Evolutionary conservation across 2,113 vertebrate species (phyloP), one percentile per base, ranked within the genome.

Genomic region (Plecturocebus donacophilus): DNA sequence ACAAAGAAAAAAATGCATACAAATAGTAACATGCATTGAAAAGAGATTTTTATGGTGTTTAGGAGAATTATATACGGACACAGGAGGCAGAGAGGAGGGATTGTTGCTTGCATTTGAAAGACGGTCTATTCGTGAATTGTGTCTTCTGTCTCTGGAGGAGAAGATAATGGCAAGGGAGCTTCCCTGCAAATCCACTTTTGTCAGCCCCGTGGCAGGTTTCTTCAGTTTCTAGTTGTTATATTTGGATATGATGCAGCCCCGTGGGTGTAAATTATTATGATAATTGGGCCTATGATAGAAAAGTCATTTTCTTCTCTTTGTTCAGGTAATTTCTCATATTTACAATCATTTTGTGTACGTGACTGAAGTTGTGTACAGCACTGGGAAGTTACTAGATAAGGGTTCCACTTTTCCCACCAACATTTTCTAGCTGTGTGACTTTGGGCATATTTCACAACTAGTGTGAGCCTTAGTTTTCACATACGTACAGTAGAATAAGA

Each of bases 341-440:
- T 58, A n/a, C 17, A 64, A 1, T 71, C 27, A 47, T 38, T 71
- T 75, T 68, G 10, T 23, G 45, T 38, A 49, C 21, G 6, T 42
- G 10, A 6, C 17, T 30, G 3, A n/a, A 54, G 42, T 27, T 21
- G 32, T 14, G 0, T 2, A 17, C 0, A 38, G 35, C 38, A 1
- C 42, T 73, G 17, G 19, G 25, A 38, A 25, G 14, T 61, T 40
- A 13, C 19, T 20, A n/a, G 27, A 47, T 27, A 23, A 21, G 14
- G 13, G 14, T 90, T 92, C 25, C 45, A 23, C 19, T 68, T 88
- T 32, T 49, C 9, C 56, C 76, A 40, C 45, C 25, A 49, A 14
- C 6, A 5, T 40, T 68, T 71, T 86, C 87, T n/a, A 87, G 17
- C 11, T 68, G 11, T 82, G 52, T 90, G 35, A 83, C 16, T 81